Base-by-base conservation (phyloP, 2,797 vertebrate species). In the Neopelma chrysocephalum region DNA sequence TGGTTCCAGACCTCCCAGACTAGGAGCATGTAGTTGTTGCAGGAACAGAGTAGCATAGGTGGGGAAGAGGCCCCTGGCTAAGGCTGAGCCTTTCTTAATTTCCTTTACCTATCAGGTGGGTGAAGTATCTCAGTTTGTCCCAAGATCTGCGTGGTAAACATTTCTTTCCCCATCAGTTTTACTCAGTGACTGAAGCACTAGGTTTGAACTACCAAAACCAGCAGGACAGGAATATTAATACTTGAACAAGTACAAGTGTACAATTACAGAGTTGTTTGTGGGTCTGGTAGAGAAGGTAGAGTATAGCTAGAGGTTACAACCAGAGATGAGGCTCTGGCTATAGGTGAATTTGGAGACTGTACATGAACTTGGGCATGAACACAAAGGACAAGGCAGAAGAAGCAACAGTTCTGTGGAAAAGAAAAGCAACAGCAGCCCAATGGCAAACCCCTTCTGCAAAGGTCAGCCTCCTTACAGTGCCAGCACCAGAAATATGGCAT, bases 401-500 rank as follows among this genome's bases (percentile, higher is more conserved):
- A 10, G 3, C 38, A 60, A 29, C 0, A 3, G 8, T 16, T 69
- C 29, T 34, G 15, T 47, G 42, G 40, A 58, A 53, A 38, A 48
- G 12, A 9, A 51, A 54, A 57, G 26, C 34, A 34, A 36, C 14
- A 20, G 34, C 8, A 58, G 9, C 19, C 32, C 6, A 4, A 22
- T 36, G 26, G 42, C 32, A 73, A 57, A 29, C 8, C 42, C 40
- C 21, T 48, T 29, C 34, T 27, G 34, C 29, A 64, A 32, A n/a
- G 38, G 11, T 27, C 10, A 2, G 53, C 32, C 20, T 38, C 11
- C 25, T 65, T 31, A 21, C 6, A 16, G 26, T 15, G 9, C 50
- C 43, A 0, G 0, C 1, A 1, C 54, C 40, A 22, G 40, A 84
- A 34, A 50, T 36, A 9, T 25, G 32, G 17, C 23, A 16, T 14